Conservation (phyloP, 2,888 invertebrate species). For the Cordylochernes scorpioides region DNA sequence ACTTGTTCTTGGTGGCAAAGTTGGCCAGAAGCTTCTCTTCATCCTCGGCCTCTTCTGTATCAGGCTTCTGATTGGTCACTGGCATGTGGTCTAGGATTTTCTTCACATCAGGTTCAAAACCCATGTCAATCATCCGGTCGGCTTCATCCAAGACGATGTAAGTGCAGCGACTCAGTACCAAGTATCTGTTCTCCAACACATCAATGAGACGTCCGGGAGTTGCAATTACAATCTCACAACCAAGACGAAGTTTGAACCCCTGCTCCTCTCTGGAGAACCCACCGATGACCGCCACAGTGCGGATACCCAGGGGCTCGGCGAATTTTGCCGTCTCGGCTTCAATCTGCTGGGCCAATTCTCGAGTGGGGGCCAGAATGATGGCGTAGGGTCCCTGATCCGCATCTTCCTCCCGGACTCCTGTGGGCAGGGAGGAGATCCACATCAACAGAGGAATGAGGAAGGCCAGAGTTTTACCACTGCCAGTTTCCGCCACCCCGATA, state of each 20-base stretch:
- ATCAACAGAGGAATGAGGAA: constrained; percentile 85
- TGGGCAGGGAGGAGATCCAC: constrained; percentile 93
- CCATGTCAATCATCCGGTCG: constrained; percentile 99
- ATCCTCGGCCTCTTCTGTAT: constrained; percentile 92
- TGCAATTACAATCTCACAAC: constrained; percentile 97
- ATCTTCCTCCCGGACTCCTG: constrained; percentile 29
- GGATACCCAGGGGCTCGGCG: constrained; percentile 66
- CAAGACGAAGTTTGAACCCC: constrained; percentile 78
- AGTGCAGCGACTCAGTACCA: constrained; percentile 87
- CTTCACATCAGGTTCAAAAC: constrained; percentile 86
- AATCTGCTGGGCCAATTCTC: constrained; percentile 95
- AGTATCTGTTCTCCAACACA: constrained; percentile 85
- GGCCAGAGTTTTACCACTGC: constrained; percentile 92
- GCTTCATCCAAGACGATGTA: constrained; percentile 56
- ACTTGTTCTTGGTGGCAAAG: constrained; percentile 84
- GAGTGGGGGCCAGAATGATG: constrained; percentile 93
- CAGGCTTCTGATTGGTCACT: constrained; percentile 88
- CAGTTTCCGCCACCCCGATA: constrained; percentile 97
- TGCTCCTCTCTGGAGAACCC: constrained; percentile 72
- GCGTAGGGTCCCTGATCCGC: constrained; percentile 68
- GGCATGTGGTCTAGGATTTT: constrained; percentile 94
- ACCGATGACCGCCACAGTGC: constrained; percentile 93
- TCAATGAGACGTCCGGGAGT: constrained; percentile 98
- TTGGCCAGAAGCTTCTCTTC: constrained; percentile 64
- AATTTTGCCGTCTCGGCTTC: constrained; percentile 97